Percentiles rank a stretch among this genome's conserved stretches.
Conservation (phyloP, 2,888 invertebrate genomes). For the Malacosoma neustria region DNA sequence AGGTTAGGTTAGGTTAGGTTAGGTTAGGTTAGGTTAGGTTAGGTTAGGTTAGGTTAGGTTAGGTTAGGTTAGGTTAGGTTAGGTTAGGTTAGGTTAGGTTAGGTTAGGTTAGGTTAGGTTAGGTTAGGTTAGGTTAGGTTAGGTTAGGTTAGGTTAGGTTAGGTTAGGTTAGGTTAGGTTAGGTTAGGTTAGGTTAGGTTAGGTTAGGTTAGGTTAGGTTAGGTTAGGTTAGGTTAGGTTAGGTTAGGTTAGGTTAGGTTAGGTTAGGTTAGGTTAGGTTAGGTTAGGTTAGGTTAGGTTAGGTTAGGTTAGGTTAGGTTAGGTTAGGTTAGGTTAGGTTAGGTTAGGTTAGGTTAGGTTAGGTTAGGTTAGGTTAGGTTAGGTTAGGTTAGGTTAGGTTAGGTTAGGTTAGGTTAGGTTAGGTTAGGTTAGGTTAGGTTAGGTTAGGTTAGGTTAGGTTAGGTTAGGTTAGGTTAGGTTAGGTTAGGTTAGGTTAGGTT, state of each 20-base stretch:
- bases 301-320: conserved; percentile 17
- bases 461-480: conserved; percentile 10
- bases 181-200: conserved; percentile 22
- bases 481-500: conserved; percentile 6
- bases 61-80: too few relatives aligned
- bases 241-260: conserved; percentile 20
- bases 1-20: conserved; percentile 20
- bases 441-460: conserved; percentile 13
- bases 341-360: conserved; percentile 14
- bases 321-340: conserved; percentile 16
- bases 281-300: conserved; percentile 15
- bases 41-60: conserved; percentile 17
- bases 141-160: conserved; percentile 18
- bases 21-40: conserved; percentile 16
- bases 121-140: conserved; percentile 21
- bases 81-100: conserved; percentile 17
- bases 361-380: conserved; percentile 14
- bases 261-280: conserved; percentile 17
- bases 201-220: conserved; percentile 19
- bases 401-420: conserved; percentile 16
- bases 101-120: conserved; percentile 19
- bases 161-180: conserved; percentile 21
- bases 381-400: conserved; percentile 15
- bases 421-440: conserved; percentile 15
- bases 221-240: conserved; percentile 20